phyloP scores from a whole-genome alignment of 2,797 vertebrate genomes.

The Coluber constrictor region DNA sequence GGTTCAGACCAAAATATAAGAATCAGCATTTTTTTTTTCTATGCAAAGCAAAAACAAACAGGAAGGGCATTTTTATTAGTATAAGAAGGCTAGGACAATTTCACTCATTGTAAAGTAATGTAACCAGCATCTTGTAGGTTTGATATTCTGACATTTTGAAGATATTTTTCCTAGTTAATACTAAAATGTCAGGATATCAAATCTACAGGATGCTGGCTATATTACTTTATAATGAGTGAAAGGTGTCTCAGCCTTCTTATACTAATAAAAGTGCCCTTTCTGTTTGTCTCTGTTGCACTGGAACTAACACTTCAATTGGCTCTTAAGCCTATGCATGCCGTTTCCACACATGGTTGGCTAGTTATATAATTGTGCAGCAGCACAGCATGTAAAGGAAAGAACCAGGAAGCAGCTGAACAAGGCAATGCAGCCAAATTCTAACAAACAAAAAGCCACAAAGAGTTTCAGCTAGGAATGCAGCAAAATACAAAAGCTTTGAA shows the following conservation, averaged over 20 bases:
- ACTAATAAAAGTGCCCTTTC: not conserved
- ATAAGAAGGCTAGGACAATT: constrained; percentile 6
- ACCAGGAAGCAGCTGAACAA: not conserved
- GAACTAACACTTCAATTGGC: constrained; percentile 30
- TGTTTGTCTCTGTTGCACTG: not conserved
- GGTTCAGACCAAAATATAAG: not conserved
- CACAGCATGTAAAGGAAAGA: constrained; percentile 5
- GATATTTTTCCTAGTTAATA: not conserved
- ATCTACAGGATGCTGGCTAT: not conserved
- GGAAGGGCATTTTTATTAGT: not conserved
- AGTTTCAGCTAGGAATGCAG: not conserved
- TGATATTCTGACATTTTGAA: not conserved
- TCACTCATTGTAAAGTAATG: constrained; percentile 15
- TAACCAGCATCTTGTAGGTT: not conserved
- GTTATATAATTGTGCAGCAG: constrained; percentile 63
- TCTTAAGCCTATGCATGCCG: constrained; percentile 42
- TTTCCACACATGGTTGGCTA: constrained; percentile 51
- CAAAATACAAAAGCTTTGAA: not conserved
- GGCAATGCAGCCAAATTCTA: not conserved
- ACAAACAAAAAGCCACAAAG: not conserved
- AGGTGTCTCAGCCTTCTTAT: constrained; percentile 8
- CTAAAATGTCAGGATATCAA: not conserved
- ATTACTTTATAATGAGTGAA: constrained; percentile 13
- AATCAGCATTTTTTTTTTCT: not conserved
- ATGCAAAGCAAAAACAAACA: not conserved